These are phyloP conservation scores for Sepiola atlantica DNA, from an alignment of 2,888 invertebrate genomes.

Conservation along the genomic window DNA sequence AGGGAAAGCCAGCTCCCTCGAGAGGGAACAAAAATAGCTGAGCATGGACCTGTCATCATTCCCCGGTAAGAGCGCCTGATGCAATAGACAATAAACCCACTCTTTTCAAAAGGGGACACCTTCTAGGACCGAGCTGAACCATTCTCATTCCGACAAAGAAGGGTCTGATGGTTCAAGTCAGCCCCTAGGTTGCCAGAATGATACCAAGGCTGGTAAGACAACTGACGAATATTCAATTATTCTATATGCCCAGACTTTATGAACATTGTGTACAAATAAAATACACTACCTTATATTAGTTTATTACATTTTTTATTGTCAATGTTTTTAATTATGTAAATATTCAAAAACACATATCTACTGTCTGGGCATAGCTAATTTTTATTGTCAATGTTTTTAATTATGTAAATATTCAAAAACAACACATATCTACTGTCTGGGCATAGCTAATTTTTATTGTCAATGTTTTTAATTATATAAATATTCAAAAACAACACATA, in stretches of 20 bases:
- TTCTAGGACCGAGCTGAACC: too few relatives aligned
- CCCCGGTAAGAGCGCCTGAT: too few relatives aligned
- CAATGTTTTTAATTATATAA: not conserved
- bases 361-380: not conserved
- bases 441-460: not conserved
- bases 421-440: not conserved
- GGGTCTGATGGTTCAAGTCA: too few relatives aligned
- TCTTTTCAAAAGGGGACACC: too few relatives aligned
- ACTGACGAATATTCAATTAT: not conserved
- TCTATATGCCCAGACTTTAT: too few relatives aligned
- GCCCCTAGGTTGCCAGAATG: not conserved
- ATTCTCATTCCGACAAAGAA: too few relatives aligned
- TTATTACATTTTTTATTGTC: not conserved
- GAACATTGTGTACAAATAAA: not conserved
- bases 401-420: not conserved
- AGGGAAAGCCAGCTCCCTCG: too few relatives aligned
- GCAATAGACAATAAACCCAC: too few relatives aligned
- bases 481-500: not conserved
- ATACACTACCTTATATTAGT: not conserved
- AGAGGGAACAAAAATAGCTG: too few relatives aligned
- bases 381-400: not conserved
- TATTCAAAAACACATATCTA: not conserved
- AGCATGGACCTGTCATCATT: too few relatives aligned
- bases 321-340: not conserved
- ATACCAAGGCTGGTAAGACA: not conserved